Base-by-base conservation (phyloP, 2,113 vertebrate species). In the Ceuthmochares aereus region DNA sequence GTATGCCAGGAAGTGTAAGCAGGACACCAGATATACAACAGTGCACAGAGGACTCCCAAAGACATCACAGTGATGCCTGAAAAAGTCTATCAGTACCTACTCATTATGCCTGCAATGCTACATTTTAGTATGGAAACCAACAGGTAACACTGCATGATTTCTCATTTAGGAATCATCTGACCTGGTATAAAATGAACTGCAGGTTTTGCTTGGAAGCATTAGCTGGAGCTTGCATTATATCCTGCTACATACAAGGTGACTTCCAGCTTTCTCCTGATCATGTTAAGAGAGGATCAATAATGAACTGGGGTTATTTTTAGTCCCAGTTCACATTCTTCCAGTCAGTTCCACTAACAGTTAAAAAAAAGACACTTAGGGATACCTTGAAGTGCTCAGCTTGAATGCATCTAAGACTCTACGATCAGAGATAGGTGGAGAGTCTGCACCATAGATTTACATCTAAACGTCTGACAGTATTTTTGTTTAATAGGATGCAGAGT, bases 401-500 rank as follows among this genome's bases (percentile, higher is more conserved):
- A 88, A 94, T 10, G 27, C 36, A 72, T 87, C 58, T 69, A 95
- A 87, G 51, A 32, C 74, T 94, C 19, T 64, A 40, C 40, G 88
- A 80, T 56, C 54, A 86, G 72, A 78, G 81, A 87, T 14, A 87
- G 49, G 7, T 86, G 84, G 75, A 76, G 42, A 91, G 89, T 78
- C 42, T 77, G 73, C 63, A 76, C 68, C 6, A 14, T 66, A 96
- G 79, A 96, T 86, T n/a, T 95, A 88, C 84, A 85, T 4, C 16
- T n/a, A 76, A 95, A 96, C 1, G 2, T 45, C 70, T 34, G 30
- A 84, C 36, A 87, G 62, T 59, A 79, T 87, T 96, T 85, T 89
- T 91, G 70, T 52, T 96, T 89, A 97, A 88, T 0, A 55, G 72
- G 77, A 94, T 54, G 83, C 74, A 93, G 66, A 84, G 67, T 56